Conservation (phyloP, 2,888 invertebrate species). For the Romanomermis culicivorax region DNA sequence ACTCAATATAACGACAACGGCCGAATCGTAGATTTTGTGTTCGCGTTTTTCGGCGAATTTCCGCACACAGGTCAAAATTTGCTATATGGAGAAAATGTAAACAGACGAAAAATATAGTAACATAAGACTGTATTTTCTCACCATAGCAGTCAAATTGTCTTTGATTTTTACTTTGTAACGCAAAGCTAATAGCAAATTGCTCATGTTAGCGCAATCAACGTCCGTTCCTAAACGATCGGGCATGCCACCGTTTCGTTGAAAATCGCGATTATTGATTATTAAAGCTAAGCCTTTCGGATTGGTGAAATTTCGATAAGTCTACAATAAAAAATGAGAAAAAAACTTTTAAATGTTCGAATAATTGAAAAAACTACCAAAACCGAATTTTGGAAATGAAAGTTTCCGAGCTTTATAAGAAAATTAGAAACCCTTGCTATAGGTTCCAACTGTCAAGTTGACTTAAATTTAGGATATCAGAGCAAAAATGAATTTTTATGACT, state of each 20-base stretch:
- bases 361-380: no score
- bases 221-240: conserved; percentile 19
- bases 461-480: no score
- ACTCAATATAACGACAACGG: conserved; percentile 20
- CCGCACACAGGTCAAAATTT: conserved; percentile 15
- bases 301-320: conserved; percentile 22
- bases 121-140: not conserved
- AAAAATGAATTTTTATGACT: no score
- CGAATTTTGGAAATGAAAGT: no score
- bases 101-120: not conserved
- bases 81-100: conserved; percentile 11
- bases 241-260: conserved; percentile 6
- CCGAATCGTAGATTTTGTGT: conserved; percentile 14
- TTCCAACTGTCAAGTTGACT: no score
- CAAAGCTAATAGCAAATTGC: conserved; percentile 17
- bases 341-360: no score
- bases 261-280: conserved; percentile 24
- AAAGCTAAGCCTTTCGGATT: conserved; percentile 22
- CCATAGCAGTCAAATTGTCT: conserved; percentile 18
- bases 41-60: conserved; percentile 15
- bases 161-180: conserved; percentile 19
- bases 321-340: not conserved
- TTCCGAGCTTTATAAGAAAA: no score
- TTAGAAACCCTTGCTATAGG: no score
- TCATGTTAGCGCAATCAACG: conserved; percentile 18